A percentile compares a stretch with the other conserved stretches of the same genome.
Conservation (phyloP, 2,888 invertebrate species). For the Chelonus formosanus region DNA sequence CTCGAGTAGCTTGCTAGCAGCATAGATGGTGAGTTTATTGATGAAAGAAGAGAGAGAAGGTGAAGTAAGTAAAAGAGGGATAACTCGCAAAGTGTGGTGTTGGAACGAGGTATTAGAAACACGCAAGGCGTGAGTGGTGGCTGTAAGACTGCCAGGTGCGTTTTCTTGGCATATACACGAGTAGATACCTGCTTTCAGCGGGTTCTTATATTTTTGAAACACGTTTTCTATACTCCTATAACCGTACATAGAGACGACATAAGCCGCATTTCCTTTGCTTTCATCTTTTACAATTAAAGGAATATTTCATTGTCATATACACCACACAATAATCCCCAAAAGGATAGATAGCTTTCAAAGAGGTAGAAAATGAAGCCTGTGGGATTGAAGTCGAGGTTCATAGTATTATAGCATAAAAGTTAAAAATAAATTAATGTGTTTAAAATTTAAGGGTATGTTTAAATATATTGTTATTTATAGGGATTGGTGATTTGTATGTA, state of each 20-base stretch:
- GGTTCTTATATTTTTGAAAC: background rate
- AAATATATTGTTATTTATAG: too few species aligned
- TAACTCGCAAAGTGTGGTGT: slow-evolving; percentile 1
- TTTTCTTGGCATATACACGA: slow-evolving; percentile 10
- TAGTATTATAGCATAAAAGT: too few species aligned
- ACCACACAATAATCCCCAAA: too few species aligned
- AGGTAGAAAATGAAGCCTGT: too few species aligned
- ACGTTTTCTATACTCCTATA: background rate
- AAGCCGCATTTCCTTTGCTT: slow-evolving; percentile 9
- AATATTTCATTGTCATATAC: background rate
- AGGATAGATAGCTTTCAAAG: too few species aligned
- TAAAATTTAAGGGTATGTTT: too few species aligned
- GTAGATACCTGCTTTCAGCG: slow-evolving; percentile 3
- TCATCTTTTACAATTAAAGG: background rate
- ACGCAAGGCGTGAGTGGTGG: slow-evolving; percentile 9
- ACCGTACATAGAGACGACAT: background rate
- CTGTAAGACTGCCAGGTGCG: slow-evolving; percentile 19
- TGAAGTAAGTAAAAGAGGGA: slow-evolving; percentile 14
- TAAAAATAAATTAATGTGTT: too few species aligned
- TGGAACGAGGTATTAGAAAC: background rate
- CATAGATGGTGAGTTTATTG: slow-evolving; percentile 1
- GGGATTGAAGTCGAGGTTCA: too few species aligned
- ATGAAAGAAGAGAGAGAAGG: slow-evolving; percentile 15
- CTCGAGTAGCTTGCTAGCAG: background rate
- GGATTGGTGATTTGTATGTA: too few species aligned